These are phyloP conservation scores for Botrylloides violaceus DNA, from an alignment of 23 tunicate genomes.

Conservation along the genomic window DNA sequence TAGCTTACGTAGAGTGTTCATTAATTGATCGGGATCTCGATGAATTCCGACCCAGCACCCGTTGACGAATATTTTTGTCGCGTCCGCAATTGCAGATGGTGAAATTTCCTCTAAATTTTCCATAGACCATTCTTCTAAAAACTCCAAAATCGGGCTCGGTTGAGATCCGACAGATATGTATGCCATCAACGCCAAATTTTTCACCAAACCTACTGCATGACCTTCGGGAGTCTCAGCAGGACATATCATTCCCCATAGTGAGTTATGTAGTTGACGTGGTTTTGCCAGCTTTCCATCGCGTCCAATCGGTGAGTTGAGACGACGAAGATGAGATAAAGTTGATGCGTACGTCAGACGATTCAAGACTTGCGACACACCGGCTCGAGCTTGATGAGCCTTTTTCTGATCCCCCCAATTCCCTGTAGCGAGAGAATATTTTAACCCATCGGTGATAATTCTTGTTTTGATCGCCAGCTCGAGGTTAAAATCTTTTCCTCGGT, in stretches of 20 bases:
- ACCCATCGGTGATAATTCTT: constrained; percentile 93
- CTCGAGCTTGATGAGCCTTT: constrained; percentile 97
- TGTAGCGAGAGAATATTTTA: constrained; percentile 98
- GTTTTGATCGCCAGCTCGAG: constrained; percentile 82
- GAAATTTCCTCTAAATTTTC: constrained; percentile 99
- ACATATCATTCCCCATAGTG: constrained; percentile 99
- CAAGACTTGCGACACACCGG: constrained; percentile 98
- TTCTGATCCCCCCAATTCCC: constrained; percentile 99
- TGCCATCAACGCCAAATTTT: constrained; percentile 97
- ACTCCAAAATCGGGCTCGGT: constrained; percentile 98
- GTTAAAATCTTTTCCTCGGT: constrained; percentile 90
- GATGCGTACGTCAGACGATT: constrained; percentile 98
- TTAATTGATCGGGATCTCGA: constrained; percentile 96
- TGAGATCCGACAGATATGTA: constrained; percentile 99
- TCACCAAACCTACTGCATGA: constrained; percentile 99
- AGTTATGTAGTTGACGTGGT: constrained; percentile 90
- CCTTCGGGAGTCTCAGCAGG: constrained; percentile 99
- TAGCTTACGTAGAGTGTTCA: constrained; percentile 91
- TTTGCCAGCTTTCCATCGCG: constrained; percentile 99
- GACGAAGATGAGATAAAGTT: constrained; percentile 90
- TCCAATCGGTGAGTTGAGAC: constrained; percentile 96
- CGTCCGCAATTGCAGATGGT: constrained; percentile 90
- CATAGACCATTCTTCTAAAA: constrained; percentile 99
- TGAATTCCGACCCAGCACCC: constrained; percentile 99
- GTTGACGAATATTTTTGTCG: constrained; percentile 97